Base-by-base conservation (phyloP, 2,113 vertebrate genomes). In the Antechinus flavipes region DNA sequence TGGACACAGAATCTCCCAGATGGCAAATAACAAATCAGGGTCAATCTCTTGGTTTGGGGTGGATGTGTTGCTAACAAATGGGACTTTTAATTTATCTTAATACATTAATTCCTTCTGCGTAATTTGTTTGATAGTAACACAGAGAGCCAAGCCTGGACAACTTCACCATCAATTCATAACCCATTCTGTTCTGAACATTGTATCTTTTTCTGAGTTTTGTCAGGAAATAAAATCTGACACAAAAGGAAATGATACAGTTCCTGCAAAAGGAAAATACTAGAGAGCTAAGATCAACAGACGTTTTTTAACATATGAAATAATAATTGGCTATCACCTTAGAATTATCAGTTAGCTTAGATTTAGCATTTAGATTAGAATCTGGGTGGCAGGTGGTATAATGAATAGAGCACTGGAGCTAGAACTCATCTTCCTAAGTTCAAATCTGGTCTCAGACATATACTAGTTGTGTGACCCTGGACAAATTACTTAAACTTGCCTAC, bases 61-160 rank as follows among this genome's bases (percentile, higher is more conserved):
- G 96, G 90, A 94, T 94, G 93, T 2, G 16, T 93, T 90, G 90
- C 54, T 96, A 94, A 61, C 95, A 97, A 97, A 94, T 61, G 54
- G n/a, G 9, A 91, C 91, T 93, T 92, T 23, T 93, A 95, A 94
- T 19, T 50, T n/a, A 91, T 49, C 91, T 12, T 53, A 52, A 95
- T 68, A 46, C 14, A 54, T 54, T 53, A 19, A 30, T 91, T 94
- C 92, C n/a, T 52, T 97, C 93, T 95, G 2, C 50, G 9, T 93
- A 95, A 94, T 97, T 94, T 95, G 90, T 49, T 92, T 89, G 91
- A 90, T 76, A 84, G 35, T 94, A 96, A 95, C 93, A 96, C 92
- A 91, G 47, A 50, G 56, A 96, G 89, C 19, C 24, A 95, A 93
- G 68, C 90, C 95, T 95, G 0, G 94, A 96, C 46, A 97, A 93